Evolutionary conservation across 2,888 invertebrate species (phyloP).

Genomic region (Pseudeuparius sepicola): DNA sequence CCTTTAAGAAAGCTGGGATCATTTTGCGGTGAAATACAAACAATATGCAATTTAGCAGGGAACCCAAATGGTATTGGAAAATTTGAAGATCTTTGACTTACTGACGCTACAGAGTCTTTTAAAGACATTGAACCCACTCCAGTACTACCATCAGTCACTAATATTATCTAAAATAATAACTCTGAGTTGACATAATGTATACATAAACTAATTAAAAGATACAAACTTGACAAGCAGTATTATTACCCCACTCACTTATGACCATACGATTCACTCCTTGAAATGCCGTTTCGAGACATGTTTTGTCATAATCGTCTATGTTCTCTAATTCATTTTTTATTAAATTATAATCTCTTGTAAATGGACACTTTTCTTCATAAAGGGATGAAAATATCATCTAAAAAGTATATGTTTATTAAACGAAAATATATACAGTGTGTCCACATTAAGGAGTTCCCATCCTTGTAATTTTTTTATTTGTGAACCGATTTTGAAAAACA

Average conservation of each 20-base stretch:
- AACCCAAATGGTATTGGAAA: conserved; percentile 62
- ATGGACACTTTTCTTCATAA: conserved; percentile 60
- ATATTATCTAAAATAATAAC: conserved; percentile 50
- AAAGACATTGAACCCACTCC: conserved; percentile 58
- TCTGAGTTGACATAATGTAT: too few relatives aligned
- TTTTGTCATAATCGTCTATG: conserved; percentile 78
- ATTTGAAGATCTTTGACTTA: conserved; percentile 39
- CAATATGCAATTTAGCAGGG: conserved; percentile 67
- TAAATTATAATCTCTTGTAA: conserved; percentile 79
- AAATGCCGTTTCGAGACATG: conserved; percentile 71
- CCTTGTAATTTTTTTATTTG: too few relatives aligned
- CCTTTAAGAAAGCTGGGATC: conserved; percentile 46
- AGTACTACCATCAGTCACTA: conserved; percentile 67
- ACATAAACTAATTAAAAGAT: neutral
- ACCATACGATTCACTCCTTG: conserved; percentile 71
- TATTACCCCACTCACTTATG: conserved; percentile 81
- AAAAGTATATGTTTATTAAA: too few relatives aligned
- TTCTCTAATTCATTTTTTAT: conserved; percentile 66
- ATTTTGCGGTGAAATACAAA: conserved; percentile 57
- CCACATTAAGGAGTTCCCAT: too few relatives aligned
- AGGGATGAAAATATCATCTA: conserved; percentile 39
- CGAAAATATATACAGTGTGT: too few relatives aligned
- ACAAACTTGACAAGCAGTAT: conserved; percentile 68
- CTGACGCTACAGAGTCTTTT: conserved; percentile 44
- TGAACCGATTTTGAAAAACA: too few relatives aligned